phyloP scores from a whole-genome alignment of 2,888 invertebrate genomes.

The Nomada hirtipes region DNA sequence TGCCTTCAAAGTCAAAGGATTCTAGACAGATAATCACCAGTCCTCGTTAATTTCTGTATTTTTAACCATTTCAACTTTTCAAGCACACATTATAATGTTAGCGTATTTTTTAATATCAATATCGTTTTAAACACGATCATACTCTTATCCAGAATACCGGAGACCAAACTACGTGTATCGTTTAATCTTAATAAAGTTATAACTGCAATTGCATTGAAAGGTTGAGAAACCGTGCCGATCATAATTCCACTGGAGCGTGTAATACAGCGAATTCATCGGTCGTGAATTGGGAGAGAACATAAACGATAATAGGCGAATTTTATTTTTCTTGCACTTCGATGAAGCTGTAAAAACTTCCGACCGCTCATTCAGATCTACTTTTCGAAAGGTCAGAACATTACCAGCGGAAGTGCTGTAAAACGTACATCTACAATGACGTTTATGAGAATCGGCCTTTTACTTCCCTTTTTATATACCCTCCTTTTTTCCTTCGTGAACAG shows the following conservation, averaged over 20 bases:
- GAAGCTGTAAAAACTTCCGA: conserved; percentile 54
- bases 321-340: conserved; percentile 59
- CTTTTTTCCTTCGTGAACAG: conserved; percentile 28
- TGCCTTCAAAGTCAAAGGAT: not conserved
- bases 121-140: no score
- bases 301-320: conserved; percentile 43
- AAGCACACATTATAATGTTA: no score
- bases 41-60: no score
- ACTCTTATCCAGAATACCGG: not conserved
- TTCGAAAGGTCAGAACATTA: conserved; percentile 52
- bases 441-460: conserved; percentile 61
- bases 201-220: not conserved
- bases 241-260: not conserved
- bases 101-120: no score
- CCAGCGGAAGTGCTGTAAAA: conserved; percentile 51
- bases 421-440: conserved; percentile 56
- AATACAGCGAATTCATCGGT: conserved; percentile 22
- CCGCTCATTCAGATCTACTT: conserved; percentile 50
- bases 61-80: no score
- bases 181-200: not conserved
- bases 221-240: not conserved
- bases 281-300: conserved; percentile 17
- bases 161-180: not conserved
- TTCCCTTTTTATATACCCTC: conserved; percentile 47
- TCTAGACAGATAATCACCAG: not conserved